These are phyloP conservation scores for Lingula anatina DNA, from an alignment of 2,888 invertebrate genomes.

Conservation along the genomic window DNA sequence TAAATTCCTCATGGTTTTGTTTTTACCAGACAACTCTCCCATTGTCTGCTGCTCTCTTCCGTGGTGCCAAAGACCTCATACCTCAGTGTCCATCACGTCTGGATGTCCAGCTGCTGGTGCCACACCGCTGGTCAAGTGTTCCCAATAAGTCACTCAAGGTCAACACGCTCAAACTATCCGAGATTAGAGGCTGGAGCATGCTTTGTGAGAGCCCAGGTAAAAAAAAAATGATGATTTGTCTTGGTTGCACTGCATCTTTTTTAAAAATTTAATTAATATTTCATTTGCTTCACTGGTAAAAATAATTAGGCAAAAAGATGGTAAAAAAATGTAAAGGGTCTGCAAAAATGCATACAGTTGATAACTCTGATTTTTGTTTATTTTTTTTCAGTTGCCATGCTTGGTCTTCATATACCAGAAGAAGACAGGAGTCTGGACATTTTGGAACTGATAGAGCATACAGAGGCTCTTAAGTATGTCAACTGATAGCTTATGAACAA, in stretches of 20 bases:
- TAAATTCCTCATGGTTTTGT: too few relatives aligned
- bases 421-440: constrained; percentile 97
- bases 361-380: not conserved
- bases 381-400: constrained; percentile 70
- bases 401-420: constrained; percentile 96
- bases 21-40: constrained; percentile 75
- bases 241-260: too few relatives aligned
- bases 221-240: too few relatives aligned
- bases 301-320: too few relatives aligned
- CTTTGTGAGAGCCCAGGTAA: constrained; percentile 87
- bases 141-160: constrained; percentile 91
- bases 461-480: constrained; percentile 70
- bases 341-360: too few relatives aligned
- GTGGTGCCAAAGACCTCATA: constrained; percentile 90
- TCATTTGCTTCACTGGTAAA: too few relatives aligned
- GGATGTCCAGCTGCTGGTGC: constrained; percentile 75
- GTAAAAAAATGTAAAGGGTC: too few relatives aligned
- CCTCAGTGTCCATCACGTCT: constrained; percentile 55
- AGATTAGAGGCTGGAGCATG: constrained; percentile 98
- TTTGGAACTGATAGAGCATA: constrained; percentile 93
- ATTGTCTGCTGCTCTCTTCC: constrained; percentile 89
- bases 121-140: constrained; percentile 95
- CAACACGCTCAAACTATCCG: constrained; percentile 92
- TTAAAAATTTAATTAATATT: too few relatives aligned
- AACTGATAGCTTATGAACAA: too few relatives aligned